Evolutionary conservation across 2,888 invertebrate species (phyloP).

Genomic region (Mamestra brassicae): DNA sequence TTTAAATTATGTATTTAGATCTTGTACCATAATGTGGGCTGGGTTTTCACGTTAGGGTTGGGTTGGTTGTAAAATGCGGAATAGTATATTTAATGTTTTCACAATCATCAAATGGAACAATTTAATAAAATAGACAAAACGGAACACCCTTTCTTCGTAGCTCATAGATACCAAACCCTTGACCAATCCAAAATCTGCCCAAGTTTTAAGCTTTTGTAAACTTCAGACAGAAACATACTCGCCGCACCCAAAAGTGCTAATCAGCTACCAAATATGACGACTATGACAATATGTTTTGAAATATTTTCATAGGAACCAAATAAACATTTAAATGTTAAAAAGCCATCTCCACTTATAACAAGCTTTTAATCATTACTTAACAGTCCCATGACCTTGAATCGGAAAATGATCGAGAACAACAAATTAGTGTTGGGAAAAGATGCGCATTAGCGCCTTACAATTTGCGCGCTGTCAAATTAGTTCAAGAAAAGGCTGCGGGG

Average conservation of each 20-base stretch:
- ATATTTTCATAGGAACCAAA: neutral
- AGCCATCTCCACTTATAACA: conserved; percentile 13
- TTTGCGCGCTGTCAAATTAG: conserved; percentile 84
- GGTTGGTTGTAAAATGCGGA: conserved; percentile 33
- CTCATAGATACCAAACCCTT: too few relatives aligned
- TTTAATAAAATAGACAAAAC: too few relatives aligned
- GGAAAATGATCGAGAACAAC: conserved; percentile 82
- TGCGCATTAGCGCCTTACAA: conserved; percentile 80
- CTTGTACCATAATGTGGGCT: conserved; percentile 31
- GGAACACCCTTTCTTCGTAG: too few relatives aligned
- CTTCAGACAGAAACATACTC: neutral
- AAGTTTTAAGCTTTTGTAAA: neutral
- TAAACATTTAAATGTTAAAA: neutral
- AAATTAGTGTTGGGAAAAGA: conserved; percentile 84
- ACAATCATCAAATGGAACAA: too few relatives aligned
- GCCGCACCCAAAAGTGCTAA: neutral
- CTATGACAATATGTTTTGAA: neutral
- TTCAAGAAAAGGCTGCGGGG: conserved; percentile 76
- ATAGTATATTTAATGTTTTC: neutral
- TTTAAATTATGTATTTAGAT: conserved; percentile 33
- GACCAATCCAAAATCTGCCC: neutral
- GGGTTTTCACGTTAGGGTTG: conserved; percentile 14
- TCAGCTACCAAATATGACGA: neutral
- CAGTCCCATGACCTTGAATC: conserved; percentile 74
- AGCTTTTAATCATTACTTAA: conserved; percentile 35